Percentiles rank a stretch among this genome's conserved stretches.
Evolutionary conservation across 2,888 invertebrate species (phyloP).

Genomic region (Rhimphoctona megacephalus): DNA sequence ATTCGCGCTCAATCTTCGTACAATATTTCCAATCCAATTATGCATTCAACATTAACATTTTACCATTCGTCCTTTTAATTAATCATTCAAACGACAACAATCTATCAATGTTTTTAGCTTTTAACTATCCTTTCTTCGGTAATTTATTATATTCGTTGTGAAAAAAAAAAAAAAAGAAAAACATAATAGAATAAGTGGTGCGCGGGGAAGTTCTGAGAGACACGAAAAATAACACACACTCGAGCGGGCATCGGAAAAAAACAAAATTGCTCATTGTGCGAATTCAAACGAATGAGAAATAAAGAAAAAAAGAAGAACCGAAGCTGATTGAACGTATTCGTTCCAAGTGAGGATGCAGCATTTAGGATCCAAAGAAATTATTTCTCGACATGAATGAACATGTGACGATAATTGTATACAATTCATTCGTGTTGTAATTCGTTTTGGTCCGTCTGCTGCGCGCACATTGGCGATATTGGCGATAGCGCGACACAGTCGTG

Average conservation of each 20-base stretch:
- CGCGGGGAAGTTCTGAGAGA: neutral
- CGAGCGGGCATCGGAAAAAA: no score
- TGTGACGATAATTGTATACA: slow-evolving; percentile 45
- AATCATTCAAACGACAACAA: no score
- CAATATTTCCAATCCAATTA: no score
- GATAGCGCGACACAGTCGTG: slow-evolving; percentile 12
- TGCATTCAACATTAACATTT: no score
- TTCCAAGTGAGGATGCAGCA: slow-evolving; percentile 24
- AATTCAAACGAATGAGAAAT: neutral
- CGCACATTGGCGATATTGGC: slow-evolving; percentile 43
- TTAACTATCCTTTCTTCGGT: no score
- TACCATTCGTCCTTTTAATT: no score
- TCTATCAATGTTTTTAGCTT: no score
- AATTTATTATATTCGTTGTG: no score
- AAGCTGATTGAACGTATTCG: slow-evolving; percentile 22
- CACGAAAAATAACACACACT: neutral
- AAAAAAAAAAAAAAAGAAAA: no score
- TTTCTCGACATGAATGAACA: slow-evolving; percentile 56
- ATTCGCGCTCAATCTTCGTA: no score
- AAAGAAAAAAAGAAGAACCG: neutral
- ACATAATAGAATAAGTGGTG: no score
- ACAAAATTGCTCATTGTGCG: neutral
- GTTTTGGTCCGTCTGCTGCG: slow-evolving; percentile 34
- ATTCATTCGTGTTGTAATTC: slow-evolving; percentile 54
- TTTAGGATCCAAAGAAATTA: slow-evolving; percentile 4